Evolutionary conservation across 2,888 invertebrate genomes (phyloP), one percentile per base, ranked within the genome.

Genomic region (Dioctria linearis): DNA sequence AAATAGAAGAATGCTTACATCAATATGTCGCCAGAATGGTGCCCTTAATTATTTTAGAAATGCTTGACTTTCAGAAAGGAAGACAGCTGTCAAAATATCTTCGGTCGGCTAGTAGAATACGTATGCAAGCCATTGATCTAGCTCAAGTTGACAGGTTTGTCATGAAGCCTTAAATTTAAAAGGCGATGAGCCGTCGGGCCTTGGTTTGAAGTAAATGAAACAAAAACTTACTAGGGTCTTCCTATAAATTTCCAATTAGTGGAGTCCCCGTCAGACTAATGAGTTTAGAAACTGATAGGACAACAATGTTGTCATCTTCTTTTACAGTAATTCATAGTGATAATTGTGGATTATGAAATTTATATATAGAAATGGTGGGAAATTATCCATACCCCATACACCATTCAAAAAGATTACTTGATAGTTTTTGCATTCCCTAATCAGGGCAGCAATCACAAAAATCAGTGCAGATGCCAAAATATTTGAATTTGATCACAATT

Each of bases 1-100:
- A 69, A 69, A 54, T 37, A 51, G 43, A 69, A 69, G 69, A 69
- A 69, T 69, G 69, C 13, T 73, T 37, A 51, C 73, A 73, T 73
- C 73, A 73, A 73, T 73, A 57, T 76, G 76, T 76, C 76, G 76
- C 76, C 76, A 76, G 43, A 40, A 46, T 57, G 63, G 76, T 13
- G 37, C 76, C 76, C 63, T 76, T 76, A 63, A 76, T 76, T 76
- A 76, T 76, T 76, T 25, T 76, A 40, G 76, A 76, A n/a, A 76
- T 13, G 61, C 11, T 76, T 49, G 76, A 63, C 46, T 61, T 63
- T 76, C 11, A 42, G 51, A 76, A 63, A 63, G 76, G 63, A 76
- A 76, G 76, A 57, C 76, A 76, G 76, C 76, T 76, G 76, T 76
- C 76, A 76, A 76, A 76, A 76, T 63, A 76, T 42, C 49, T 37